Evolutionary conservation across 2,113 vertebrate genomes (phyloP).

Genomic region (Oplegnathus fasciatus): DNA sequence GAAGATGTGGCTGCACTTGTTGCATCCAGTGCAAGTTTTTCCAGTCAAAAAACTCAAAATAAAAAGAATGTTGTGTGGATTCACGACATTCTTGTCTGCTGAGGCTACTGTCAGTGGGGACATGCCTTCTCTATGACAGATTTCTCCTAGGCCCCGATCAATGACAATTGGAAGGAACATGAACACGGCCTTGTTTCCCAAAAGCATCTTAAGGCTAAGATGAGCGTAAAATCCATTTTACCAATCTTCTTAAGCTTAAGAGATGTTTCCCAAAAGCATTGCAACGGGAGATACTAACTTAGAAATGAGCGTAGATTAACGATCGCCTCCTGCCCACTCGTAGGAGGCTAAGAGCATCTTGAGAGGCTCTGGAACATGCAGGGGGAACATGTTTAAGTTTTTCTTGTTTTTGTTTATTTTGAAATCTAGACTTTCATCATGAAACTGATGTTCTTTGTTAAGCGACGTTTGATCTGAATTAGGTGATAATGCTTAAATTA

Average conservation of each 20-base stretch:
- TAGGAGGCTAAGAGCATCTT: neutral
- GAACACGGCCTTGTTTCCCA: neutral
- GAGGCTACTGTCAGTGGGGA: neutral
- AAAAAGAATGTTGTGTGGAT: neutral
- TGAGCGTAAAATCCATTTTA: neutral
- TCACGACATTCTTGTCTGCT: neutral
- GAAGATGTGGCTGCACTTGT: conserved; percentile 23
- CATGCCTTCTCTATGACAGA: neutral
- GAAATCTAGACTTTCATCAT: too few species aligned
- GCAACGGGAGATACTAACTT: neutral
- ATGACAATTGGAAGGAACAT: neutral
- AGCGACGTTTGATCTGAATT: too few species aligned
- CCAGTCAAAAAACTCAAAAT: neutral
- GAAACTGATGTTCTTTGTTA: too few species aligned
- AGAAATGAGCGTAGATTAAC: neutral
- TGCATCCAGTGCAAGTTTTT: neutral
- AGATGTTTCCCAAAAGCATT: neutral
- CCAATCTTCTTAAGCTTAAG: neutral
- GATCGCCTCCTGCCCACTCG: neutral
- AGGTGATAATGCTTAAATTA: too few species aligned
- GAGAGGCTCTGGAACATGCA: too few species aligned
- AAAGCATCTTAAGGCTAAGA: neutral
- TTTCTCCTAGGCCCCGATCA: neutral
- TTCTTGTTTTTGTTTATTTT: neutral
- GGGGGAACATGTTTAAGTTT: neutral